Conservation (phyloP, 2,797 vertebrate species). For the Myotis daubentonii region DNA sequence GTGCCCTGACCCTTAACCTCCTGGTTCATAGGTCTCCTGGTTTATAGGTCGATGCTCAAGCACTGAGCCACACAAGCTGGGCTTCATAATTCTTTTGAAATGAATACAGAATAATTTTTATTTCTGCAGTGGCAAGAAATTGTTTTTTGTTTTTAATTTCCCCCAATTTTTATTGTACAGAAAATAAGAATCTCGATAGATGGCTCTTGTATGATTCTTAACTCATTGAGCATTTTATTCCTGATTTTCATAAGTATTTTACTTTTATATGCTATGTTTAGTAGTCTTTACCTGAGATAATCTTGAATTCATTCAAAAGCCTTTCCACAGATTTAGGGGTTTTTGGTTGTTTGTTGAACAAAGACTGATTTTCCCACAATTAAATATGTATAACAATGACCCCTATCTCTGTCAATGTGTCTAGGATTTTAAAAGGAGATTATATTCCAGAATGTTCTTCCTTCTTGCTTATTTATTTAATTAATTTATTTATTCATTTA, state of each 20-base stretch:
- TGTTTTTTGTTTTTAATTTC: not conserved
- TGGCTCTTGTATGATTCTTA: not conserved
- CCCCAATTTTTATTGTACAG: not conserved
- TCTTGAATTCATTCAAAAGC: not conserved
- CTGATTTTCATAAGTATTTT: slow-evolving; percentile 33
- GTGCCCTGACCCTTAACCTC: no score
- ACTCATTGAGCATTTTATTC: not conserved
- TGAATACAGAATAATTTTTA: slow-evolving; percentile 17
- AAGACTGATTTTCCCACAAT: not conserved
- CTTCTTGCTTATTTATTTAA: not conserved
- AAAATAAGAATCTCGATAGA: slow-evolving; percentile 12
- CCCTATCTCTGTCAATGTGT: not conserved
- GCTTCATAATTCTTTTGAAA: not conserved
- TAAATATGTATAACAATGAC: not conserved
- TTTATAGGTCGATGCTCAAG: no score
- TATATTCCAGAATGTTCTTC: not conserved
- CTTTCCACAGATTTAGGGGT: not conserved
- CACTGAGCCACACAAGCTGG: no score
- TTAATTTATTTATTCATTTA: slow-evolving; percentile 27
- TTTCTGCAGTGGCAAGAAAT: not conserved
- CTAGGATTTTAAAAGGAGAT: slow-evolving; percentile 9
- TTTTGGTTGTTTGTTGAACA: slow-evolving; percentile 12
- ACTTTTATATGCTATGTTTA: not conserved
- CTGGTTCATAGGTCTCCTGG: no score
- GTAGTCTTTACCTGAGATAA: not conserved